These are phyloP conservation scores for Mirza zaza DNA, from an alignment of 2,113 vertebrate genomes.

Conservation along the genomic window DNA sequence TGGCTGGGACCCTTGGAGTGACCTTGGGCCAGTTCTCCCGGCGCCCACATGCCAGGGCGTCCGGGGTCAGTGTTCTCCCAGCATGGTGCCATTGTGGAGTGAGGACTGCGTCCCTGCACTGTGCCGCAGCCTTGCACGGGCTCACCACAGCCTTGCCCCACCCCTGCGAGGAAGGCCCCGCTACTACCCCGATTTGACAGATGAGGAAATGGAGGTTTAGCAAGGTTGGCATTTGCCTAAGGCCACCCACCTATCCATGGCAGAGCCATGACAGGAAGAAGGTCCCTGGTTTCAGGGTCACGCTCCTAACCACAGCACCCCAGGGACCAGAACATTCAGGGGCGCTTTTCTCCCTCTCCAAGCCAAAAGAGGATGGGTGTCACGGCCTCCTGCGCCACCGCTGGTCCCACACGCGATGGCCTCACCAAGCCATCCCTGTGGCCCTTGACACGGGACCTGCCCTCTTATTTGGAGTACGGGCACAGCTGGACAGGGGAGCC, in stretches of 20 bases:
- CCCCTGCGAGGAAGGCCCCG: not conserved
- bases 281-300: too few species aligned
- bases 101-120: not conserved
- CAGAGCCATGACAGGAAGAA: not conserved
- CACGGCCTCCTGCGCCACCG: not conserved
- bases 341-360: not conserved
- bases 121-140: too few species aligned
- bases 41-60: not conserved
- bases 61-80: not conserved
- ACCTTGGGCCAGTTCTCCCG: not conserved
- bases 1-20: not conserved
- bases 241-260: too few species aligned
- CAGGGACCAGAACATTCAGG: not conserved
- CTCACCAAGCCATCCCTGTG: too few species aligned
- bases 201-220: not conserved
- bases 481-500: not conserved
- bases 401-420: not conserved
- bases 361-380: not conserved
- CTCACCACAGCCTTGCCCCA: not conserved
- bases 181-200: not conserved
- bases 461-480: too few species aligned
- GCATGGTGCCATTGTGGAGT: not conserved
- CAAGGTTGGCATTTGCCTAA: not conserved
- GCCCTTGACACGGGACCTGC: not conserved
- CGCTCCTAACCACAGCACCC: not conserved